Percentiles rank a stretch among this genome's conserved stretches.
These are phyloP conservation scores for Tachypleus tridentatus DNA, from an alignment of 1,140 invertebrate species.

Conservation along the genomic window DNA sequence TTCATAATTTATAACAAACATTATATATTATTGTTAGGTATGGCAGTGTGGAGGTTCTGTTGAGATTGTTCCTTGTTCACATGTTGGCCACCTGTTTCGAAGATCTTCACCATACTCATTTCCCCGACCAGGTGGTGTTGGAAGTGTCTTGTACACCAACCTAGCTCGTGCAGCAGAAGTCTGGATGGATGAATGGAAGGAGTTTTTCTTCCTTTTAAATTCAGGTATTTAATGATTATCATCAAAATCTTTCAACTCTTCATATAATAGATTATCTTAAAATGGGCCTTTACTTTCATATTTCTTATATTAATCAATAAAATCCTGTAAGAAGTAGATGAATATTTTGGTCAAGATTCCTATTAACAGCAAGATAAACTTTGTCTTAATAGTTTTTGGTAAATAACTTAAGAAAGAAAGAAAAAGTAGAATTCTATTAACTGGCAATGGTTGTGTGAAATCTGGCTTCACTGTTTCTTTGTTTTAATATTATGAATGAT, in stretches of 20 bases:
- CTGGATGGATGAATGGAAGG: conserved; percentile 90
- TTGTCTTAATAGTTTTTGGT: neutral
- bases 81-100: conserved; percentile 95
- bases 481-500: too few species aligned
- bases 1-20: neutral
- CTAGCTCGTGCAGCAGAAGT: conserved; percentile 74
- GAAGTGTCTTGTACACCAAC: conserved; percentile 74
- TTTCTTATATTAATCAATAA: too few species aligned
- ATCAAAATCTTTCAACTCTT: neutral
- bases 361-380: too few species aligned
- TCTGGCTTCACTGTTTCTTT: too few species aligned
- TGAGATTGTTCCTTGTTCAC: conserved; percentile 90
- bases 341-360: too few species aligned
- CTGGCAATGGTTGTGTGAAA: too few species aligned
- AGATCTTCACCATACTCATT: conserved; percentile 87
- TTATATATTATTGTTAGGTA: conserved; percentile 45
- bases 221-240: conserved; percentile 34
- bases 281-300: too few species aligned
- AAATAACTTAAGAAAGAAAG: neutral
- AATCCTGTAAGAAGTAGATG: too few species aligned
- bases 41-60: conserved; percentile 96
- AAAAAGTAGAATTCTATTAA: too few species aligned
- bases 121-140: conserved; percentile 43
- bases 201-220: conserved; percentile 79
- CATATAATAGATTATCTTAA: too few species aligned